Evolutionary conservation across 30 jellyfish, hydroid and myxozoan species (phyloP).

Genomic region (Turritopsis dohrnii): DNA sequence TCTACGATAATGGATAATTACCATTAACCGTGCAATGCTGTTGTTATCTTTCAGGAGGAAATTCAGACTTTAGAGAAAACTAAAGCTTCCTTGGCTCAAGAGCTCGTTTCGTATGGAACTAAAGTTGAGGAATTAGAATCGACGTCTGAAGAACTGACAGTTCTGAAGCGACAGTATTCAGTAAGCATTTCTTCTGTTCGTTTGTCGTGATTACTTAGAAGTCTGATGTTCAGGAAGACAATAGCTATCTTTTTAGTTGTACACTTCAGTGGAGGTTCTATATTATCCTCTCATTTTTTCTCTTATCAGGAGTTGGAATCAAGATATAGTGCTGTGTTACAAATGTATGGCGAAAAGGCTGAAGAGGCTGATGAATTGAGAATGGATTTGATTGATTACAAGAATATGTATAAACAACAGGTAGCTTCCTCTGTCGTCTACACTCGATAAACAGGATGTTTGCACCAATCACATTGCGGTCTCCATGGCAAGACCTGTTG

Average conservation of each 20-base stretch:
- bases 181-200: background rate
- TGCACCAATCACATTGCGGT: no score
- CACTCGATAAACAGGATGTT: background rate
- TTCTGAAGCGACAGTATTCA: background rate
- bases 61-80: constrained; percentile 55
- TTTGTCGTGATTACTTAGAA: no score
- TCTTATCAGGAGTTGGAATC: constrained; percentile 50
- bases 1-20: background rate
- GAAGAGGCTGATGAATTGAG: constrained; percentile 85
- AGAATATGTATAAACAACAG: constrained; percentile 86
- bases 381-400: constrained; percentile 80
- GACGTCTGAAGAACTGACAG: constrained; percentile 21
- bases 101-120: constrained; percentile 52
- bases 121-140: constrained; percentile 56
- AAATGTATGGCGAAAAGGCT: constrained; percentile 86
- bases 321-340: constrained; percentile 74
- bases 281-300: background rate
- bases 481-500: no score
- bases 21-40: no score
- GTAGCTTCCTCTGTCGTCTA: constrained; percentile 8
- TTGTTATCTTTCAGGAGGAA: constrained; percentile 53
- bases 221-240: no score
- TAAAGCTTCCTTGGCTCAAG: constrained; percentile 84
- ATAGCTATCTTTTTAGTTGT: no score
- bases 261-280: no score